These are phyloP conservation scores for Mythimna vitellina DNA, from an alignment of 2,888 invertebrate species.

Conservation along the genomic window DNA sequence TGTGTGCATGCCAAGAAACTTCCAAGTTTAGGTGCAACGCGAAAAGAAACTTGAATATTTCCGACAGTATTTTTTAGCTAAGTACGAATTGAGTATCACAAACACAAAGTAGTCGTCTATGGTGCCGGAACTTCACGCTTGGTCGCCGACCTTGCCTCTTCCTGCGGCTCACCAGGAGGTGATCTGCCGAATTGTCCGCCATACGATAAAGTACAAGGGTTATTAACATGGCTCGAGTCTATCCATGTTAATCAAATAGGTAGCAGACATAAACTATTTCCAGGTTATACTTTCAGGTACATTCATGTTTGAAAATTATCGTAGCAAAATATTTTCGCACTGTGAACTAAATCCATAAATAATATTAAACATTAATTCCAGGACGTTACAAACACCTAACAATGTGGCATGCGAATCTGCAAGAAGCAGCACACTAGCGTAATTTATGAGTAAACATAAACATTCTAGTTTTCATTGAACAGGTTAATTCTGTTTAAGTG, in stretches of 20 bases:
- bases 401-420: constrained; percentile 59
- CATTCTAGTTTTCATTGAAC: constrained; percentile 74
- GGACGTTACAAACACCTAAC: constrained; percentile 52
- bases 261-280: constrained; percentile 1
- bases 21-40: constrained; percentile 17
- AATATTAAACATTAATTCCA: constrained; percentile 44
- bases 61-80: constrained; percentile 11
- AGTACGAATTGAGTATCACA: constrained; percentile 43
- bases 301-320: constrained; percentile 4
- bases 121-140: constrained; percentile 86
- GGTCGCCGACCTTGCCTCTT: constrained; percentile 88
- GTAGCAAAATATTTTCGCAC: constrained; percentile 6
- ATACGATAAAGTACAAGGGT: constrained; percentile 24
- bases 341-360: constrained; percentile 25
- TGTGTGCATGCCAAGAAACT: constrained; percentile 16
- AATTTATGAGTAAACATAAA: constrained; percentile 67
- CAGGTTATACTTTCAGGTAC: not conserved
- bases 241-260: constrained; percentile 2
- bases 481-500: constrained; percentile 76
- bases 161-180: constrained; percentile 78
- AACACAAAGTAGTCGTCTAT: constrained; percentile 76
- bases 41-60: constrained; percentile 21
- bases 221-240: constrained; percentile 28
- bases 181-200: constrained; percentile 67
- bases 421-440: constrained; percentile 49